These are phyloP conservation scores for Physella acuta DNA, from an alignment of 1,140 invertebrate species.

Conservation along the genomic window DNA sequence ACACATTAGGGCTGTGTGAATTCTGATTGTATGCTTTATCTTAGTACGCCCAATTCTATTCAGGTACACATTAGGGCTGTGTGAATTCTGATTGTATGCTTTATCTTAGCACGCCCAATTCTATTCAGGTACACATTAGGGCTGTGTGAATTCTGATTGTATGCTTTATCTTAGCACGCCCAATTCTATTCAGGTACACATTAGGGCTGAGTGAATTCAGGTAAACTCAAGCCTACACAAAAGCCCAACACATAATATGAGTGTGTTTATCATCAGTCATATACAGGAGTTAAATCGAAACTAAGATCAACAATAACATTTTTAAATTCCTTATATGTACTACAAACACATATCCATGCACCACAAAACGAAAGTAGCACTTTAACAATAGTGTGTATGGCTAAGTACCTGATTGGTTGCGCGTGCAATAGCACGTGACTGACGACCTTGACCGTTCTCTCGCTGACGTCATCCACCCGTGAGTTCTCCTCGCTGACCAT, in stretches of 20 bases:
- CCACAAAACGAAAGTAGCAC: background rate
- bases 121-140: no score
- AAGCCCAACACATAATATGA: background rate
- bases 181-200: no score
- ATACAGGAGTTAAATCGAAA: background rate
- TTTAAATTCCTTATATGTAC: background rate
- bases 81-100: no score
- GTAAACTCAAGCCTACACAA: no score
- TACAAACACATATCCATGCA: background rate
- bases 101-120: no score
- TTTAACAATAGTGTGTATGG: background rate
- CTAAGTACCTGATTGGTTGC: background rate
- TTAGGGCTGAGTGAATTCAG: no score
- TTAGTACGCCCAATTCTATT: no score
- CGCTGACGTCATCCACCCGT: background rate
- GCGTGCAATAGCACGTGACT: background rate
- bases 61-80: no score
- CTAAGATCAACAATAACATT: background rate
- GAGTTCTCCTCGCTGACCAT: background rate
- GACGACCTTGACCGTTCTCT: slow-evolving; percentile 4
- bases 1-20: no score
- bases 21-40: no score
- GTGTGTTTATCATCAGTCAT: background rate
- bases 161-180: no score
- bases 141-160: no score